A percentile compares a stretch with the other conserved stretches of the same genome.
phyloP scores from a whole-genome alignment of 2,113 vertebrate species.

The Heterotilapia buettikoferi region DNA sequence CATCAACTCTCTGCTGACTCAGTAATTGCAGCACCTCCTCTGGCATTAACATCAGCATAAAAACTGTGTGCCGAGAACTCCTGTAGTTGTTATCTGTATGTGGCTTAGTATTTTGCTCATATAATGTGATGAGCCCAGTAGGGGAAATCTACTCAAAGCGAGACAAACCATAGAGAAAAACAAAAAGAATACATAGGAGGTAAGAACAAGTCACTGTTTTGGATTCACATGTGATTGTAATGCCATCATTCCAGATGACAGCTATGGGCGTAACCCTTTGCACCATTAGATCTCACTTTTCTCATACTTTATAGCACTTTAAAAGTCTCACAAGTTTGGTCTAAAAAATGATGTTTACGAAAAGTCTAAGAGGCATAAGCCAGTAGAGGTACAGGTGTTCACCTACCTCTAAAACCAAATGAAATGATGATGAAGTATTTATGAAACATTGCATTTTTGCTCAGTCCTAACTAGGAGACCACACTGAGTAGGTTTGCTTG shows the following conservation, averaged over 20 bases:
- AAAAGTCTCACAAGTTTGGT: background rate
- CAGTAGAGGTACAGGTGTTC: background rate
- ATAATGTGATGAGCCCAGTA: background rate
- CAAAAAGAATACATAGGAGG: background rate
- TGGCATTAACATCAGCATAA: background rate
- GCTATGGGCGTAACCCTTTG: background rate
- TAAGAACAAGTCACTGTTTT: background rate
- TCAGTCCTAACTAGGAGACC: background rate
- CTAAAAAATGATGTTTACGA: background rate
- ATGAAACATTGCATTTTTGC: background rate
- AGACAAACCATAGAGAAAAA: background rate
- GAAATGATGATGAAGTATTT: background rate
- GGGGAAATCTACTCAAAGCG: background rate
- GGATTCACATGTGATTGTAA: background rate
- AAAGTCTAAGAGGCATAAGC: background rate
- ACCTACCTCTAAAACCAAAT: background rate
- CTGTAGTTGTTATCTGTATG: background rate
- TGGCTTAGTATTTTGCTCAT: background rate
- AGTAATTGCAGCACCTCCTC: background rate
- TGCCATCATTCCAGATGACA: background rate
- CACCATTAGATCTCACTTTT: background rate
- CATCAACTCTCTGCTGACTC: background rate
- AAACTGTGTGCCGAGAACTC: background rate
- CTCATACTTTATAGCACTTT: background rate
- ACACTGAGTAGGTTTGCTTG: background rate